Conservation (phyloP, 2,888 invertebrate species). For the Catonia carolina region DNA sequence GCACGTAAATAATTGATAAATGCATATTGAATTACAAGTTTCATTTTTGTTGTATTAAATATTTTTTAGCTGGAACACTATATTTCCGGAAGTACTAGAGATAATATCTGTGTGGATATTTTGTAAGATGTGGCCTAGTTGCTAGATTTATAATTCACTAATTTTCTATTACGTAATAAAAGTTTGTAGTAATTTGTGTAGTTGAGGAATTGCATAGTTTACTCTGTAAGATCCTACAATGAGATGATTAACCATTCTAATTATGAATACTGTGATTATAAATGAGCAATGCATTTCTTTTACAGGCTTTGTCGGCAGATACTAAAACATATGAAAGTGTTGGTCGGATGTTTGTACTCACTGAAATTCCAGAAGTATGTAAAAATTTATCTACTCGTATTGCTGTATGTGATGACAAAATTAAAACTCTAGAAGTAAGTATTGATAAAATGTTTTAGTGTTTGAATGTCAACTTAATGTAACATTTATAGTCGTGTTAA, state of each 20-base stretch:
- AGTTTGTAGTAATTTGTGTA: not conserved
- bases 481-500: not conserved
- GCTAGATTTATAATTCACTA: not conserved
- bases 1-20: not conserved
- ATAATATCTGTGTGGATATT: too few species aligned
- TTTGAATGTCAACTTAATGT: too few species aligned
- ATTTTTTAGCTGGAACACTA: not conserved
- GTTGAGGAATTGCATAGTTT: not conserved
- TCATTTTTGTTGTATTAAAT: not conserved
- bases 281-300: too few species aligned
- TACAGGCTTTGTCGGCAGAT: constrained; percentile 51
- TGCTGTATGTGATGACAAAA: constrained; percentile 50
- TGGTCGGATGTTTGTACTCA: constrained; percentile 76
- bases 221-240: too few species aligned
- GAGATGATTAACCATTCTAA: too few species aligned
- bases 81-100: too few species aligned
- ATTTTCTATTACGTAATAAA: not conserved
- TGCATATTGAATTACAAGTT: not conserved
- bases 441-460: not conserved
- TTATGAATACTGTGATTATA: too few species aligned
- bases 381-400: constrained; percentile 30
- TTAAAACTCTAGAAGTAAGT: constrained; percentile 56
- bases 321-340: constrained; percentile 73
- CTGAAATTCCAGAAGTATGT: constrained; percentile 50
- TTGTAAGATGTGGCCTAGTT: too few species aligned